Evolutionary conservation across 2,888 invertebrate species (phyloP).

Genomic region (Lasius fuliginosus): DNA sequence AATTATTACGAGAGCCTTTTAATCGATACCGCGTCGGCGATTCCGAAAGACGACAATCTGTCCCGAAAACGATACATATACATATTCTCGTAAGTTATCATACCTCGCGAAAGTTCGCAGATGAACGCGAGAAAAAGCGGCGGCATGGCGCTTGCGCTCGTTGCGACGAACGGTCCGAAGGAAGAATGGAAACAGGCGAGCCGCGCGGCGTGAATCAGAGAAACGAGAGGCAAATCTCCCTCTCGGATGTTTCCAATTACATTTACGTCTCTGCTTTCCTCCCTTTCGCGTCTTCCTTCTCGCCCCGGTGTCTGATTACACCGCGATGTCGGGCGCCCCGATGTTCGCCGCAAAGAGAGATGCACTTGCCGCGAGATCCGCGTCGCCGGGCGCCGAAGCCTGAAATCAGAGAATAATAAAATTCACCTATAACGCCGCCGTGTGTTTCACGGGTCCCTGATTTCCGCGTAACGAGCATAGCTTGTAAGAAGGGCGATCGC

Average conservation of each 20-base stretch:
- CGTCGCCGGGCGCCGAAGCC: constrained; percentile 64
- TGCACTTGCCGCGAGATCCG: constrained; percentile 79
- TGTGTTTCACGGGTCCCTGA: constrained; percentile 36
- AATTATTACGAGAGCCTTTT: neutral
- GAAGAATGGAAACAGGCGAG: constrained; percentile 48
- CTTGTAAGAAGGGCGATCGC: constrained; percentile 62
- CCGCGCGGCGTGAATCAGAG: constrained; percentile 81
- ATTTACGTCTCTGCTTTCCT: constrained; percentile 67
- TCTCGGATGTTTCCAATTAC: constrained; percentile 84
- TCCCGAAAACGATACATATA: neutral
- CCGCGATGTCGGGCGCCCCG: constrained; percentile 84
- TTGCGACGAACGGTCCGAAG: constrained; percentile 56
- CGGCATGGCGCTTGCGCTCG: constrained; percentile 45
- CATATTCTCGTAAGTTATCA: neutral
- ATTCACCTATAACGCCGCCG: constrained; percentile 61
- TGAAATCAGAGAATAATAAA: constrained; percentile 74
- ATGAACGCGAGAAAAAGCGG: constrained; percentile 58
- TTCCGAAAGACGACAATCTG: neutral
- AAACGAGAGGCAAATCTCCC: constrained; percentile 73
- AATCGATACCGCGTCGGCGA: neutral
- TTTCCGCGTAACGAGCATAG: constrained; percentile 64
- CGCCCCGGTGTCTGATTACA: constrained; percentile 85
- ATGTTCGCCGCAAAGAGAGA: constrained; percentile 74
- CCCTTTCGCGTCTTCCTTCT: constrained; percentile 54
- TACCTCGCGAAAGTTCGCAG: constrained; percentile 26